Percentiles rank a stretch among this genome's conserved stretches.
These are phyloP conservation scores for Apodemia hepburni DNA, from an alignment of 2,888 invertebrate genomes.

Conservation along the genomic window DNA sequence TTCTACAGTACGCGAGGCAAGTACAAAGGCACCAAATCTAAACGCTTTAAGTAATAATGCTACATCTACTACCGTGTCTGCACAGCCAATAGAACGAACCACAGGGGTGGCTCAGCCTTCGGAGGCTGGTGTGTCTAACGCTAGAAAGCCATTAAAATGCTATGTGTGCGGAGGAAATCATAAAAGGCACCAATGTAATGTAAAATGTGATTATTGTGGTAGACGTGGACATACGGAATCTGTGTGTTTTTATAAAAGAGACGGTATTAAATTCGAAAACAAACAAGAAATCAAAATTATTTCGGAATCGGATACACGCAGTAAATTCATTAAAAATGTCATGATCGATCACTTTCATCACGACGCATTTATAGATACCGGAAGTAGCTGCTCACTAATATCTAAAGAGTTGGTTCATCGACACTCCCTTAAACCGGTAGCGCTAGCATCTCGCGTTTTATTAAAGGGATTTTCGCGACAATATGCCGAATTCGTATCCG, in stretches of 20 bases:
- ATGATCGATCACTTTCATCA: neutral
- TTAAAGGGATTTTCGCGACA: constrained; percentile 6
- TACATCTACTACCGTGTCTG: no score
- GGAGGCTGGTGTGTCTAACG: no score
- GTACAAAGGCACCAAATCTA: no score
- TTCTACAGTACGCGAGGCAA: no score
- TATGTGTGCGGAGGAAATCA: constrained; percentile 12
- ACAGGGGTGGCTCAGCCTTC: no score
- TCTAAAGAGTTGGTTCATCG: neutral
- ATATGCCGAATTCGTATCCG: neutral
- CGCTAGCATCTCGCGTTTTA: neutral
- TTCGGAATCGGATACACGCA: neutral
- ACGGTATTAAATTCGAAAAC: neutral
- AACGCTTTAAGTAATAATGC: no score
- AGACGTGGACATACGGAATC: constrained; percentile 1
- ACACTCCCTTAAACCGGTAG: neutral
- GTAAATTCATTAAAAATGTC: neutral
- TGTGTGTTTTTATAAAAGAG: neutral
- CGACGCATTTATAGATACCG: neutral
- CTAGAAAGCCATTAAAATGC: constrained; percentile 7
- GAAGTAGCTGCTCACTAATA: neutral
- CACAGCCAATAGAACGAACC: no score
- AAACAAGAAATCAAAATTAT: neutral
- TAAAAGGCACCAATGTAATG: constrained; percentile 2
- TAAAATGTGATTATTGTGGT: constrained; percentile 11